These are phyloP conservation scores for Sesia apiformis DNA, from an alignment of 2,888 invertebrate species.

Conservation along the genomic window DNA sequence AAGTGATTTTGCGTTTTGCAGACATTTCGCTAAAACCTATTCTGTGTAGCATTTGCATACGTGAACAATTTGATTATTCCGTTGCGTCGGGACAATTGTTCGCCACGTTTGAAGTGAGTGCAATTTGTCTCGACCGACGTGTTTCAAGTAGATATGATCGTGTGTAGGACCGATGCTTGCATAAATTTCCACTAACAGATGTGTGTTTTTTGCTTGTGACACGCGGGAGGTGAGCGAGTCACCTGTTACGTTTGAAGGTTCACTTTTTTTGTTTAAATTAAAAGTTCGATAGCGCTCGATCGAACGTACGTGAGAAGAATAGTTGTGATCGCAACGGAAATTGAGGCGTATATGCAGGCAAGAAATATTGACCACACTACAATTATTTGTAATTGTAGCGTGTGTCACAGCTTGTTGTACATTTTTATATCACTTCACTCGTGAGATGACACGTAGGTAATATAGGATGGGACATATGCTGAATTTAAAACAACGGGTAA, in stretches of 20 bases:
- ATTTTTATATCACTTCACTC: too few species aligned
- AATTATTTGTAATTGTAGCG: too few species aligned
- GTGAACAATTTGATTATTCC: conserved; percentile 45
- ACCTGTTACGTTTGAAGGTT: conserved; percentile 60
- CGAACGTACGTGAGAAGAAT: conserved; percentile 42
- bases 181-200: conserved; percentile 58
- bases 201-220: conserved; percentile 48
- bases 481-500: too few species aligned
- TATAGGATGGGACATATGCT: too few species aligned
- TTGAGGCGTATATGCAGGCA: too few species aligned
- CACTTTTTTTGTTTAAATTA: conserved; percentile 59
- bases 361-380: too few species aligned
- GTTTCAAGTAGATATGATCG: conserved; percentile 68
- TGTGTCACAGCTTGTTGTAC: too few species aligned
- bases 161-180: conserved; percentile 53
- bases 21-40: conserved; percentile 25
- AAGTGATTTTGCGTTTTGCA: conserved; percentile 46
- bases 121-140: conserved; percentile 67
- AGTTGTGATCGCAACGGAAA: conserved; percentile 1
- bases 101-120: conserved; percentile 60
- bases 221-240: conserved; percentile 52
- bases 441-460: too few species aligned
- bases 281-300: conserved; percentile 53
- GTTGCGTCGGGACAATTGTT: conserved; percentile 35
- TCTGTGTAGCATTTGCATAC: not conserved